phyloP scores from a whole-genome alignment of 2,888 invertebrate species.

The Rambutsinella grinnellia region DNA sequence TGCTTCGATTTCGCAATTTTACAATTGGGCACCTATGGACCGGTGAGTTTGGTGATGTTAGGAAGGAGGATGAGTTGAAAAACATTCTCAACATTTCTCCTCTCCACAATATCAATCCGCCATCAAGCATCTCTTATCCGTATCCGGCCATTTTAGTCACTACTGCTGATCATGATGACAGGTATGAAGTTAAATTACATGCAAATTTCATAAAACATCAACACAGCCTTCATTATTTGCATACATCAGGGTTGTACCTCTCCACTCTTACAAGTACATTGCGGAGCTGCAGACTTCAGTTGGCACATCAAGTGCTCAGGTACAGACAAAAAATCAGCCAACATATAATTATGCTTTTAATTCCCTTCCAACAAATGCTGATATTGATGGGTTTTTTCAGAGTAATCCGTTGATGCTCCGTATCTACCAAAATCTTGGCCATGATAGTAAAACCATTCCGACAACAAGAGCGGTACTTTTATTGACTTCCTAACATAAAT shows the following conservation, averaged over 20 bases:
- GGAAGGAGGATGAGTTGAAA: slow-evolving; percentile 36
- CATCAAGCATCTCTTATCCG: slow-evolving; percentile 26
- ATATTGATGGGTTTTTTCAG: too few relatives aligned
- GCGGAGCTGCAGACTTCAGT: slow-evolving; percentile 88
- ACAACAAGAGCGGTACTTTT: slow-evolving; percentile 33
- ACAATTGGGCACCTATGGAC: slow-evolving; percentile 52
- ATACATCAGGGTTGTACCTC: slow-evolving; percentile 73
- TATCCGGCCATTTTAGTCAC: slow-evolving; percentile 50
- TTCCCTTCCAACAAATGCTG: too few relatives aligned
- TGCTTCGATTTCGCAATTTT: slow-evolving; percentile 52
- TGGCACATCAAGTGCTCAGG: slow-evolving; percentile 74
- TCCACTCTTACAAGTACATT: slow-evolving; percentile 95
- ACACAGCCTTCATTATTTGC: background rate
- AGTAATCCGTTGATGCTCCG: slow-evolving; percentile 87
- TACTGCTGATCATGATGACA: slow-evolving; percentile 50
- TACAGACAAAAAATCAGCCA: slow-evolving; percentile 52
- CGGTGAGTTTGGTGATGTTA: slow-evolving; percentile 41
- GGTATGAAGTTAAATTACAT: slow-evolving; percentile 3
- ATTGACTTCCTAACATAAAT: too few relatives aligned
- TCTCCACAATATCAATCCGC: slow-evolving; percentile 52
- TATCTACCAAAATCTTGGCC: slow-evolving; percentile 70
- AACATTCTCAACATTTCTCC: slow-evolving; percentile 48
- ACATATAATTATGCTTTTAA: background rate
- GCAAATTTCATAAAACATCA: background rate
- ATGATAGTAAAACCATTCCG: slow-evolving; percentile 22